phyloP scores from a whole-genome alignment of 2,888 invertebrate species.

The Hetaerina titia region DNA sequence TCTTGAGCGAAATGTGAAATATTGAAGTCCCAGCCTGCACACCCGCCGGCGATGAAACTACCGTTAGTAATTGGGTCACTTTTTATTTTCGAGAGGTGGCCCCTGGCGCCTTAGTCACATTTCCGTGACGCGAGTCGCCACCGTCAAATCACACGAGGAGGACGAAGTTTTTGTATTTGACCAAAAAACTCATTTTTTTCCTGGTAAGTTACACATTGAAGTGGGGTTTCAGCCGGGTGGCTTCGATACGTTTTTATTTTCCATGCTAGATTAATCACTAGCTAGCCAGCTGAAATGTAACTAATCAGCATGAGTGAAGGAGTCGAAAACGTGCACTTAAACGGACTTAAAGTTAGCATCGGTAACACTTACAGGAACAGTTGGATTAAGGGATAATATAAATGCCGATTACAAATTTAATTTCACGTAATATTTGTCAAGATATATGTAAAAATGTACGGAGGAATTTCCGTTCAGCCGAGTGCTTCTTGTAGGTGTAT shows the following conservation, averaged over 20 bases:
- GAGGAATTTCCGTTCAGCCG: no score
- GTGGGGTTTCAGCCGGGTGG: neutral
- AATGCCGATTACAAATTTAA: no score
- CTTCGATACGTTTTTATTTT: neutral
- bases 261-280: neutral
- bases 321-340: neutral
- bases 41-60: neutral
- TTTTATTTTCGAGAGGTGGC: neutral
- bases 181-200: neutral
- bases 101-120: neutral
- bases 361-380: no score
- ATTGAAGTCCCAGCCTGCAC: neutral
- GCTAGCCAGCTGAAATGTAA: neutral
- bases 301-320: neutral
- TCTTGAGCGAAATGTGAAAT: neutral
- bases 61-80: neutral
- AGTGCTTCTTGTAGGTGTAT: no score
- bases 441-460: no score
- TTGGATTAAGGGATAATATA: no score
- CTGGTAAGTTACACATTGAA: neutral
- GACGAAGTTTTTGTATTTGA: neutral
- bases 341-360: neutral
- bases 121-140: neutral
- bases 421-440: no score
- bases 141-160: neutral